Base-by-base conservation (phyloP, 2,888 invertebrate species). In the Blastobasis adustella region DNA sequence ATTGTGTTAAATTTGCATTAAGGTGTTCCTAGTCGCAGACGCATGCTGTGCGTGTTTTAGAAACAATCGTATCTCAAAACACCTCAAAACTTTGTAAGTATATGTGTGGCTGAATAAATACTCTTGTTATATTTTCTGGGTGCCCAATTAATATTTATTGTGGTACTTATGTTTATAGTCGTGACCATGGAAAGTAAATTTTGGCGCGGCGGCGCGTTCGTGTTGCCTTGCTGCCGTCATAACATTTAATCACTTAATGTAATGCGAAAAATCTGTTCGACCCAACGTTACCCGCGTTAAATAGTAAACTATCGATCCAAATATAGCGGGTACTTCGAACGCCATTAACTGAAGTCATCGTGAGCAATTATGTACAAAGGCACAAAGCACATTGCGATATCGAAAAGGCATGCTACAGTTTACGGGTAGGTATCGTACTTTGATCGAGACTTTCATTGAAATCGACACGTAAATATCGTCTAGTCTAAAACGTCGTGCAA, bases 231-330 rank as follows among this genome's bases (percentile, higher is more conserved):
- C 67, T 67, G 65, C 69, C 68, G 69, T 71, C 67, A 71, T 68
- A 67, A 69, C 23, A 23, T 76, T 75, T 76, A 76, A 73, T 76
- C 70, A 68, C 65, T 64, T 75, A 75, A 77, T 81, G 77, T 75
- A 73, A 81, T 79, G 78, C 78, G 70, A 84, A 81, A 81, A 80
- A 79, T 79, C 74, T 70, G 72, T 79, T 76, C 69, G 69, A 77
- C 65, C 69, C 73, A 76, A 74, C 73, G 64, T 70, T 74, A 74
- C 69, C 69, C 73, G 73, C 68, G 68, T 74, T 79, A 74, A 81
- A 82, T 79, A 67, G 71, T 76, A 76, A 79, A 82, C 77, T 87
- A 87, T 87, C 78, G 87, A 86, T 86, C 85, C 78, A 82, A 79
- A 77, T 76, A 78, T 73, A 79, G 73, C 79, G 76, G 79, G 76